These are phyloP conservation scores for Paraplagusia blochii DNA, from an alignment of 2,113 vertebrate species.

Conservation along the genomic window DNA sequence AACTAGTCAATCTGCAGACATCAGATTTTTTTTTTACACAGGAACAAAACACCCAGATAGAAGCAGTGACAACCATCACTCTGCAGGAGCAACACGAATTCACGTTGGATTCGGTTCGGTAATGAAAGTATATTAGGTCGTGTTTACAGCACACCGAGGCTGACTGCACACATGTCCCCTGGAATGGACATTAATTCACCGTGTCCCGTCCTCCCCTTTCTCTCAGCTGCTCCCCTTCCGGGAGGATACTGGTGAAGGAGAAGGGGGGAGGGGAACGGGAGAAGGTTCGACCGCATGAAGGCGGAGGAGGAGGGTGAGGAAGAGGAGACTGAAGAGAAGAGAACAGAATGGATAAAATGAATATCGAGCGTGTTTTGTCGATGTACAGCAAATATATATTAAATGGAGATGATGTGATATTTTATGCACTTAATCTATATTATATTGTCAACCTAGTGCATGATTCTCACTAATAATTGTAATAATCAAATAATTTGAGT, in stretches of 20 bases:
- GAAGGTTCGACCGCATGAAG: conserved; percentile 14
- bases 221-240: conserved; percentile 68
- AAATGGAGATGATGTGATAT: too few relatives aligned
- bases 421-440: too few relatives aligned
- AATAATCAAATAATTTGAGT: too few relatives aligned
- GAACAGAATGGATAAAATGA: neutral
- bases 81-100: neutral
- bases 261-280: conserved; percentile 47
- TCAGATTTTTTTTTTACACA: conserved; percentile 3
- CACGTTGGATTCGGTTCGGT: conserved; percentile 14
- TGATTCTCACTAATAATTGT: too few relatives aligned
- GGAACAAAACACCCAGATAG: neutral
- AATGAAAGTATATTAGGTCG: conserved; percentile 47
- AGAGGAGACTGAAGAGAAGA: conserved; percentile 6
- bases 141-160: conserved; percentile 50
- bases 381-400: too few relatives aligned
- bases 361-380: neutral
- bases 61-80: too few relatives aligned
- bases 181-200: conserved; percentile 52
- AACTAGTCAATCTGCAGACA: conserved; percentile 58
- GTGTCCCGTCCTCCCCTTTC: conserved; percentile 36
- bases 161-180: conserved; percentile 40
- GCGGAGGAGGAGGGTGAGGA: conserved; percentile 1
- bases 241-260: conserved; percentile 24
- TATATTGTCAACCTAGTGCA: too few relatives aligned